Evolutionary conservation across 1,140 invertebrate species (phyloP).

Genomic region (Pollicipes pollicipes): DNA sequence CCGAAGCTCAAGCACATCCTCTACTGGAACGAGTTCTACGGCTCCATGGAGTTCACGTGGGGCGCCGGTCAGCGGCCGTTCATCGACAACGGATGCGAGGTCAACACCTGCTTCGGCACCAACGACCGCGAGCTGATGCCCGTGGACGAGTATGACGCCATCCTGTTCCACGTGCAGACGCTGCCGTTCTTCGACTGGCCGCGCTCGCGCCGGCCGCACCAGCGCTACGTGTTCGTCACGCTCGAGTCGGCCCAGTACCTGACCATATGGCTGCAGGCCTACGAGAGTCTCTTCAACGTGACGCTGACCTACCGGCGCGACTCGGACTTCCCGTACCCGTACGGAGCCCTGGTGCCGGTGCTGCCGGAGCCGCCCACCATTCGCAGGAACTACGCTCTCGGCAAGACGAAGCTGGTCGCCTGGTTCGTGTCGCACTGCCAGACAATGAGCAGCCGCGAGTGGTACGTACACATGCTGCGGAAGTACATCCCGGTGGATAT

Average conservation of each 20-base stretch:
- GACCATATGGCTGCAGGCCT: neutral
- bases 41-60: slow-evolving; percentile 8
- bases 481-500: slow-evolving; percentile 32
- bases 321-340: slow-evolving; percentile 32
- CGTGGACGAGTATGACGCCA: slow-evolving; percentile 10
- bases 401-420: slow-evolving; percentile 21
- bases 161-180: slow-evolving; percentile 11
- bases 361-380: neutral
- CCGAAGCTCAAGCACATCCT: neutral
- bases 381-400: slow-evolving; percentile 9
- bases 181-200: slow-evolving; percentile 2
- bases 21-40: slow-evolving; percentile 4
- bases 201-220: slow-evolving; percentile 14
- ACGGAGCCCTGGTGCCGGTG: slow-evolving; percentile 24
- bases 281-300: slow-evolving; percentile 34
- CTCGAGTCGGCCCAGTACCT: slow-evolving; percentile 11
- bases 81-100: slow-evolving; percentile 8
- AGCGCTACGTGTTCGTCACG: slow-evolving; percentile 14
- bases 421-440: slow-evolving; percentile 35
- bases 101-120: slow-evolving; percentile 11
- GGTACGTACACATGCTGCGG: slow-evolving; percentile 27
- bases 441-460: slow-evolving; percentile 25
- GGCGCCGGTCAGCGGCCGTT: slow-evolving; percentile 12
- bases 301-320: slow-evolving; percentile 38
- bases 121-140: slow-evolving; percentile 1